A percentile compares a stretch with the other conserved stretches of the same genome.
Conservation (phyloP, 1,140 invertebrate species). For the Panagrolaimus sp. region DNA sequence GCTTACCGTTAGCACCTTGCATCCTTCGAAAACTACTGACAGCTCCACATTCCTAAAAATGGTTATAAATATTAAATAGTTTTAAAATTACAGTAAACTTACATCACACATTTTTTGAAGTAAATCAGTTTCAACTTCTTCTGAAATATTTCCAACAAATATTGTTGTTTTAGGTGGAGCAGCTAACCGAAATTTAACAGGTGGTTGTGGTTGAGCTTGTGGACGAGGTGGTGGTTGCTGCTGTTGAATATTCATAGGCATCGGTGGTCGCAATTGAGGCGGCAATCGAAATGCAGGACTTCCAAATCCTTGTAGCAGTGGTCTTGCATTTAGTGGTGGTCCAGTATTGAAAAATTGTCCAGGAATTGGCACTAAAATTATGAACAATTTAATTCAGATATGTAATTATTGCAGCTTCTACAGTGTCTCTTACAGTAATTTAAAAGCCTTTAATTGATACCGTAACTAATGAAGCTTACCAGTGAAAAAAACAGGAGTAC, state of each 20-base stretch:
- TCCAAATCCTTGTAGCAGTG: neutral
- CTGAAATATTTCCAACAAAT: slow-evolving; percentile 10
- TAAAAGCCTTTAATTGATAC: too few species aligned
- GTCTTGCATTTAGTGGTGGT: neutral
- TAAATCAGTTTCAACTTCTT: neutral
- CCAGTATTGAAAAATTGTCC: slow-evolving; percentile 3
- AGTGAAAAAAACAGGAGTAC: neutral
- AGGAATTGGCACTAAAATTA: slow-evolving; percentile 1
- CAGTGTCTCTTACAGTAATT: too few species aligned
- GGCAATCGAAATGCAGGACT: neutral
- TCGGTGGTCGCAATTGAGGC: neutral
- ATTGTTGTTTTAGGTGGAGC: slow-evolving; percentile 1
- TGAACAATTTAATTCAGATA: neutral
- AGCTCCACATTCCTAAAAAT: slow-evolving; percentile 70
- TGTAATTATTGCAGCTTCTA: neutral
- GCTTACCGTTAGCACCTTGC: slow-evolving; percentile 70
- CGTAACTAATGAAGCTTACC: neutral
- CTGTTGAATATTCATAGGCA: neutral
- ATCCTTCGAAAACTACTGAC: slow-evolving; percentile 94
- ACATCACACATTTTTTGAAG: slow-evolving; percentile 3
- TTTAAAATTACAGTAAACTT: neutral
- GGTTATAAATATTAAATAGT: neutral
- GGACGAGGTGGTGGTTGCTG: neutral
- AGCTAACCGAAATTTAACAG: neutral
- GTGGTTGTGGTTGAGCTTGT: neutral